A percentile compares a stretch with the other conserved stretches of the same genome.
Evolutionary conservation across 2,888 invertebrate genomes (phyloP).

Genomic region (Abrostola tripartita): DNA sequence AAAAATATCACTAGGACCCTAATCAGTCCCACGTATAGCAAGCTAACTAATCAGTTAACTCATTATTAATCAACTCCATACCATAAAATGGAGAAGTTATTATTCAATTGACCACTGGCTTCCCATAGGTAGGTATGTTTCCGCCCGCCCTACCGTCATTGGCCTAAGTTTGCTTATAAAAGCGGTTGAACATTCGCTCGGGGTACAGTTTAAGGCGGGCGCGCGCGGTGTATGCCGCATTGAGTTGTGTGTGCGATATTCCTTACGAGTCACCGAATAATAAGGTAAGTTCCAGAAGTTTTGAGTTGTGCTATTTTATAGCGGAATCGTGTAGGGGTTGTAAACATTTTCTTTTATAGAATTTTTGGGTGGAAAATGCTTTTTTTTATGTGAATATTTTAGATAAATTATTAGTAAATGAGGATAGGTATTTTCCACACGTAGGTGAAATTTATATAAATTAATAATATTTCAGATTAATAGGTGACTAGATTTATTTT

Average conservation of each 20-base stretch:
- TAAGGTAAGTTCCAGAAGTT: slow-evolving; percentile 53
- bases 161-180: slow-evolving; percentile 49
- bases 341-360: slow-evolving; percentile 6
- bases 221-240: slow-evolving; percentile 45
- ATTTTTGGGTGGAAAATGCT: background rate
- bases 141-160: slow-evolving; percentile 51
- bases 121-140: slow-evolving; percentile 25
- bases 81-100: slow-evolving; percentile 10
- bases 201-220: slow-evolving; percentile 47
- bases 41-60: background rate
- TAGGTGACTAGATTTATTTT: no score
- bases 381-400: background rate
- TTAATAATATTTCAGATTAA: no score
- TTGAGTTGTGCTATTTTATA: background rate
- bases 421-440: no score
- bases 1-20: background rate
- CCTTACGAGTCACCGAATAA: slow-evolving; percentile 43
- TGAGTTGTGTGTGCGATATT: slow-evolving; percentile 34
- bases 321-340: background rate
- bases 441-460: no score
- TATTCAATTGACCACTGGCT: slow-evolving; percentile 37
- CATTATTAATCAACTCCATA: slow-evolving; percentile 5
- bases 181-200: slow-evolving; percentile 23
- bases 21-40: background rate
- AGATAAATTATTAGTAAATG: no score